Base-by-base conservation (phyloP, 2,888 invertebrate genomes). In the Sclerodermus sp. region DNA sequence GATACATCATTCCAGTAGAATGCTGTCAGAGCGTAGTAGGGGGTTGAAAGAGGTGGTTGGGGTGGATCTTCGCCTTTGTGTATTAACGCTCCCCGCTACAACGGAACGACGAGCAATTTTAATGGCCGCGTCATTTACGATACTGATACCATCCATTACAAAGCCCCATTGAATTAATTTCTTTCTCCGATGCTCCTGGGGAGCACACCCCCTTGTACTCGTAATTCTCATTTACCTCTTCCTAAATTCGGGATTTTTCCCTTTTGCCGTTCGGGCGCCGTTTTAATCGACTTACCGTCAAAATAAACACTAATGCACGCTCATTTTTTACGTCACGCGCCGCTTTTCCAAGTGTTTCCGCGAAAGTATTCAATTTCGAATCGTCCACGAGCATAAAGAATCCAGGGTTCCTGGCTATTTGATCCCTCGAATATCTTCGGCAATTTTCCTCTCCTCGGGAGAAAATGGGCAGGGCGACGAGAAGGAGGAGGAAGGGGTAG, bases 381-480 rank as follows among this genome's bases (percentile, higher is more conserved):
- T n/a, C n/a, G n/a, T n/a, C n/a, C n/a, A n/a, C n/a, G n/a, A n/a
- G n/a, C n/a, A n/a, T n/a, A n/a, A n/a, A n/a, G n/a, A n/a, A n/a
- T n/a, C n/a, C n/a, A n/a, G n/a, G n/a, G n/a, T n/a, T n/a, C n/a
- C n/a, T n/a, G n/a, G 56, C 57, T 62, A 57, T 64, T 69, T 66
- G 68, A 70, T 68, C 62, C 62, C 51, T 52, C 47, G 53, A 58
- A 56, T 58, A 62, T 57, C 62, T 58, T 62, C 64, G 58, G 59
- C 64, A 52, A 55, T 57, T 54, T 58, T n/a, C 59, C 60, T 64
- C 51, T 53, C 58, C 40, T 40, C 47, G 31, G 18, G 34, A 23
- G 34, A 34, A 43, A 10, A 30, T n/a, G 10, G 14, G 16, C 18
- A 31, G 13, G 10, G 14, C 39, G 15, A 15, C 16, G 13, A 12